phyloP scores from a whole-genome alignment of 1,140 invertebrate species.

The Coelopa frigida region DNA sequence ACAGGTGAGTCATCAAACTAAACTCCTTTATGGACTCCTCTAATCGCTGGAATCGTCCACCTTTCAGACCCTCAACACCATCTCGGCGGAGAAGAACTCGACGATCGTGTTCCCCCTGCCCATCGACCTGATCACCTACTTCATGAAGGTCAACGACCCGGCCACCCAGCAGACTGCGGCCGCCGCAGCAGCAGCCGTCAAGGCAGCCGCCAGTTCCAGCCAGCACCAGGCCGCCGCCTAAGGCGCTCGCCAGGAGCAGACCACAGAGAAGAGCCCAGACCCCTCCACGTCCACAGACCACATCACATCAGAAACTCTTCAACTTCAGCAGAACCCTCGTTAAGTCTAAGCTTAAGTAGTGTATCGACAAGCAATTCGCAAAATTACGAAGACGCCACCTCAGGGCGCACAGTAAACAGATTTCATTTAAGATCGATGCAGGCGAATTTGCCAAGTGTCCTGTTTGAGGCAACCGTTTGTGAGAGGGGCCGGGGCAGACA shows the following conservation, averaged over 20 bases:
- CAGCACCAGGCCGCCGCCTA: no score
- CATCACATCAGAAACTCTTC: no score
- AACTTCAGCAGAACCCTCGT: neutral
- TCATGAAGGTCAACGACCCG: conserved; percentile 14
- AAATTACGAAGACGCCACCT: no score
- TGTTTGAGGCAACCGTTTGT: no score
- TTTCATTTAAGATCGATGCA: no score
- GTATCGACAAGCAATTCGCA: neutral
- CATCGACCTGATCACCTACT: conserved; percentile 57
- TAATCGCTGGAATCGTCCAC: conserved; percentile 12
- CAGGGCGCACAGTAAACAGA: no score
- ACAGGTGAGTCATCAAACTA: conserved; percentile 29
- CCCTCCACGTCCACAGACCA: no score
- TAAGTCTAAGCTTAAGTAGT: neutral
- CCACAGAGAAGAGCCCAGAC: no score
- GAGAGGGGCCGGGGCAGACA: no score
- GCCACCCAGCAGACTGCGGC: conserved; percentile 5
- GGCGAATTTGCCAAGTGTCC: no score
- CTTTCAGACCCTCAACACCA: conserved; percentile 70
- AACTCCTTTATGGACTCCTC: neutral
- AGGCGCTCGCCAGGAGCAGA: neutral
- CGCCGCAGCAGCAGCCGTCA: neutral
- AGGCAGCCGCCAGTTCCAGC: neutral
- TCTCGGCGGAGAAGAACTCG: conserved; percentile 86
- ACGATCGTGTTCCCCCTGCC: conserved; percentile 89